Evolutionary conservation across 2,113 vertebrate species (phyloP).

Genomic region (Pedetes capensis): DNA sequence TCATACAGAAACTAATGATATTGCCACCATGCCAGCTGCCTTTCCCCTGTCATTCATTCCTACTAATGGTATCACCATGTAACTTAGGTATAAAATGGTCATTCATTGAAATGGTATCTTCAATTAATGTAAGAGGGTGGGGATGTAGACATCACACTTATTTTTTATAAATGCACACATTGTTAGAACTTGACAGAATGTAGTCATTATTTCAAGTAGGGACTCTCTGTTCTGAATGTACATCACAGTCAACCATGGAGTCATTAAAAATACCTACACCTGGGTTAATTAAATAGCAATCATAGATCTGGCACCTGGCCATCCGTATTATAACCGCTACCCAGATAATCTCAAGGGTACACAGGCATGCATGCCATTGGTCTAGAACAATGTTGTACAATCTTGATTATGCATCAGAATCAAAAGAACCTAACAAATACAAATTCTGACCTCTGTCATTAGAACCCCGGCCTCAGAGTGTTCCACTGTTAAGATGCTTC

Average conservation of each 20-base stretch:
- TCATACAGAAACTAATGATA: not conserved
- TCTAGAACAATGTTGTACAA: not conserved
- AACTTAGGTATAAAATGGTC: not conserved
- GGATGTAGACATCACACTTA: not conserved
- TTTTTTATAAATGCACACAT: not conserved
- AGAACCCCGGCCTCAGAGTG: not conserved
- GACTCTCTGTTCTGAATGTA: not conserved
- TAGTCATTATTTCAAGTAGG: not conserved
- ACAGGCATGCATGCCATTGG: not conserved
- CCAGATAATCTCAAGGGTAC: not conserved
- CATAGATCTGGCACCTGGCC: not conserved
- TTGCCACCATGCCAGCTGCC: fast-evolving
- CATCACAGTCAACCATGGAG: not conserved
- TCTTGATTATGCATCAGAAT: not conserved
- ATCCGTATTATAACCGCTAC: not conserved
- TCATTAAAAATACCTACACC: not conserved
- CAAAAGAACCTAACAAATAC: not conserved
- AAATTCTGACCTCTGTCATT: not conserved
- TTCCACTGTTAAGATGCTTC: not conserved
- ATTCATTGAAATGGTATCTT: not conserved
- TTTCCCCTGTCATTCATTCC: not conserved
- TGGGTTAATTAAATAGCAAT: not conserved
- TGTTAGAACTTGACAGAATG: not conserved
- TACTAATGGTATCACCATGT: not conserved
- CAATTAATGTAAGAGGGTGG: not conserved